Base-by-base conservation (phyloP, 2,888 invertebrate genomes). In the Gerris lacustris region DNA sequence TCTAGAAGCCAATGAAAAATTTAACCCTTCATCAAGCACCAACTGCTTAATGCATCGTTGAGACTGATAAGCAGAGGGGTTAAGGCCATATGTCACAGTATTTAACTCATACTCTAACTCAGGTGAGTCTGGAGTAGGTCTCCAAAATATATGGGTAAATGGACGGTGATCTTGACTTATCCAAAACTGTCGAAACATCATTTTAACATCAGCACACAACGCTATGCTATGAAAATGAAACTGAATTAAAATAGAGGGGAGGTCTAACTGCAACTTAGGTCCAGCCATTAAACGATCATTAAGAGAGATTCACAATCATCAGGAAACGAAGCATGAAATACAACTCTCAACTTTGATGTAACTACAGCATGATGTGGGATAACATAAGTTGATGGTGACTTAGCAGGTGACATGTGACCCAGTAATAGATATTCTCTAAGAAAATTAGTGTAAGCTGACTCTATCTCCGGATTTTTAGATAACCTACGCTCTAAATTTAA, bases 61-160 rank as follows among this genome's bases (percentile, higher is more conserved):
- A 0, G 78, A 77, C 18, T 78, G 67, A 74, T 73, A 79, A 15
- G 78, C 76, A 6, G 77, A 77, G 6, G 76, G 11, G 6, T 18
- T 15, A 6, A 64, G 69, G 6, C 72, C 69, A 45, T 72, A 69
- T 1, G 69, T 69, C 2, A 72, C 71, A 9, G 77, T 75, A 1
- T 76, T 77, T 0, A 80, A 79, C 67, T 80, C 80, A 1, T 78
- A 80, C 6, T 79, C 75, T 2, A 77, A 78, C 68, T 76, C 77
- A 6, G 78, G 72, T 6, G 71, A 66, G 43, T 75, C 74, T 6
- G 74, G 72, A 63, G 75, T 43, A 6, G 73, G 69, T 31, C 78
- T 69, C 80, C 80, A 80, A 5, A 81, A 66, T 6, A 81, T 79
- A 9, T 77, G 70, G 67, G 80, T 80, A n/a, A 77, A 75, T 11